Base-by-base conservation (phyloP, 2,888 invertebrate genomes). In the Odontocerum albicorne region DNA sequence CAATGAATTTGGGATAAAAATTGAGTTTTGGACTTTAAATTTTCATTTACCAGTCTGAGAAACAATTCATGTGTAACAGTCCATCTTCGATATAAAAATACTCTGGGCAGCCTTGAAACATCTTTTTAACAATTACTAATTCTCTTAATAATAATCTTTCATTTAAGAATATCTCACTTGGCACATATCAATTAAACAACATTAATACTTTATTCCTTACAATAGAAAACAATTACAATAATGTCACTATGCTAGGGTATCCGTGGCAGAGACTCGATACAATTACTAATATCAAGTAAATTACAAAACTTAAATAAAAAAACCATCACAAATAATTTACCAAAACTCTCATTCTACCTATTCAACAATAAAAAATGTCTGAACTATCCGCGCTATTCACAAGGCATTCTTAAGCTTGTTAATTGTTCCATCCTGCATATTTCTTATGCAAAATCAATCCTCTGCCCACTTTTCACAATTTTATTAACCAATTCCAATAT, bases 121-220 rank as follows among this genome's bases (percentile, higher is more conserved):
- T n/a, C n/a, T n/a, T n/a, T n/a, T n/a, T n/a, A n/a, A n/a, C n/a
- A n/a, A n/a, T n/a, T n/a, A n/a, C n/a, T n/a, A n/a, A n/a, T n/a
- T n/a, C n/a, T n/a, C n/a, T n/a, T n/a, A n/a, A 47, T 58, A 58
- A 58, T 59, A 59, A 59, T 59, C 59, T 55, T n/a, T n/a, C 57
- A 53, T 54, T 55, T 55, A 59, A 59, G 49, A 53, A 56, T 59
- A 57, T 60, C 57, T 57, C 60, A 60, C 60, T 60, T 60, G 60
- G 60, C 60, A 60, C 60, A 59, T 57, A 57, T 53, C 54, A 53
- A 60, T 57, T 54, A 47, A 49, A 55, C 55, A 49, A 49, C 47
- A 45, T 59, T 46, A 38, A 43, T 55, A 56, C 47, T 57, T 60
- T 60, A 60, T 57, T 55, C 57, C 55, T 55, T 60, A 60, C 53